Evolutionary conservation across 2,113 vertebrate species (phyloP), one percentile per base, ranked within the genome.

Genomic region (Phyllostomus discolor): DNA sequence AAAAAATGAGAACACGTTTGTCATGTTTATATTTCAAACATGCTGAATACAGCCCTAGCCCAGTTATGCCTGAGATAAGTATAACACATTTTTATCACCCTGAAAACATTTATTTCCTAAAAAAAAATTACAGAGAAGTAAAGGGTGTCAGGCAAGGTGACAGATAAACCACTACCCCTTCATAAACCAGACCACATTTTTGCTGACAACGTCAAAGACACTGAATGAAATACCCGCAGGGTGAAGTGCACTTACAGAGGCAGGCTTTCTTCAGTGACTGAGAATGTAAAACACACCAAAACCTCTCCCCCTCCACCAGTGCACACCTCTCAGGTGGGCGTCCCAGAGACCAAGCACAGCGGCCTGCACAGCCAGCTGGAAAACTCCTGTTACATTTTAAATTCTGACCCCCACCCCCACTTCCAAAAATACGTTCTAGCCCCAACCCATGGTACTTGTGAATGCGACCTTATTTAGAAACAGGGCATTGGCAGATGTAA

Each of bases 161-260:
- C 88, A 92, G 75, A 83, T 69, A 95, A 96, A 62, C 20, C 5
- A 87, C 67, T 94, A 90, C 50, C 62, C 20, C 54, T 92, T 96
- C 67, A 75, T 92, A 94, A 90, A 4, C 78, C n/a, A 86, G 85
- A 79, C 28, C 73, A 33, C 46, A 54, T 54, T 90, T 89, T 57
- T 87, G 50, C 79, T 93, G 94, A 88, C 66, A 35, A 88, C 57
- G 50, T 64, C 80, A 83, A 94, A 90, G 76, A 64, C 26, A 38
- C 10, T 59, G 46, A 96, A 72, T 59, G 46, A 96, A 72, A 86
- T 14, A 59, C 2, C 16, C 15, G 54, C 9, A 38, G 15, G 46
- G 52, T 46, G 8, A 2, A 15, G 64, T 3, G 14, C n/a, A 41
- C 26, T 46, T 41, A 69, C 0, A 35, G 5, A 90, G 22, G 17